phyloP scores from a whole-genome alignment of 2,797 vertebrate species.

The Lycodopsis pacificus region DNA sequence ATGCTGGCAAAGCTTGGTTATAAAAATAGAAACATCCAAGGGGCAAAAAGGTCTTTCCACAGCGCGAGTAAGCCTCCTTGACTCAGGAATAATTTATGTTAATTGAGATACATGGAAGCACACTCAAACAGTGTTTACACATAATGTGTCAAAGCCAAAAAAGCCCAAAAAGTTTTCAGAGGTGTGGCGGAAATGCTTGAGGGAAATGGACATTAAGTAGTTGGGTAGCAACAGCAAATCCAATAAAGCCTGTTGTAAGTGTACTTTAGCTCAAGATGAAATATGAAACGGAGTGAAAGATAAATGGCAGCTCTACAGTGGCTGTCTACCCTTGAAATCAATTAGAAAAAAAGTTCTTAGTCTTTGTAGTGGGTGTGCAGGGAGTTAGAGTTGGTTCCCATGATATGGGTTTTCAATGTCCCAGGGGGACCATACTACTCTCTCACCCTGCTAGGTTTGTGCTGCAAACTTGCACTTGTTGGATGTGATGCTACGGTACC shows the following conservation, averaged over 20 bases:
- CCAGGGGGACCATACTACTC: neutral
- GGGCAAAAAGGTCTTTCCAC: neutral
- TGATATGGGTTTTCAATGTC: conserved; percentile 36
- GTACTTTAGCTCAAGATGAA: conserved; percentile 54
- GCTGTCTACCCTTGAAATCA: conserved; percentile 34
- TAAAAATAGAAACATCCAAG: conserved; percentile 18
- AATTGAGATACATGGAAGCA: conserved; percentile 33
- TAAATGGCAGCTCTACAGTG: conserved; percentile 38
- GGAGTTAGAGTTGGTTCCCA: conserved; percentile 25
- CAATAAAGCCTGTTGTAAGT: conserved; percentile 22
- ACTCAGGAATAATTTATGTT: conserved; percentile 47
- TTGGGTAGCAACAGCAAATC: too few relatives aligned
- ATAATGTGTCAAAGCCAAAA: conserved; percentile 1
- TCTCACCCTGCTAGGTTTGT: conserved; percentile 12
- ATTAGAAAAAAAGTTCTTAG: conserved; percentile 24
- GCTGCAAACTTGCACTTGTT: conserved; percentile 28
- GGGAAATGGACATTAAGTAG: conserved; percentile 8
- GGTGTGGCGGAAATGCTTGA: neutral
- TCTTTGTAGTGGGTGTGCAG: conserved; percentile 9
- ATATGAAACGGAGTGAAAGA: conserved; percentile 61
- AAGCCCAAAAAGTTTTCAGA: conserved; percentile 8
- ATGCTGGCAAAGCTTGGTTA: neutral
- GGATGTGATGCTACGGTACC: neutral
- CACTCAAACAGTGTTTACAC: conserved; percentile 26
- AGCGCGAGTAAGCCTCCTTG: conserved; percentile 2